Base-by-base conservation (phyloP, 2,797 vertebrate species). In the Lithobates sylvaticus region DNA sequence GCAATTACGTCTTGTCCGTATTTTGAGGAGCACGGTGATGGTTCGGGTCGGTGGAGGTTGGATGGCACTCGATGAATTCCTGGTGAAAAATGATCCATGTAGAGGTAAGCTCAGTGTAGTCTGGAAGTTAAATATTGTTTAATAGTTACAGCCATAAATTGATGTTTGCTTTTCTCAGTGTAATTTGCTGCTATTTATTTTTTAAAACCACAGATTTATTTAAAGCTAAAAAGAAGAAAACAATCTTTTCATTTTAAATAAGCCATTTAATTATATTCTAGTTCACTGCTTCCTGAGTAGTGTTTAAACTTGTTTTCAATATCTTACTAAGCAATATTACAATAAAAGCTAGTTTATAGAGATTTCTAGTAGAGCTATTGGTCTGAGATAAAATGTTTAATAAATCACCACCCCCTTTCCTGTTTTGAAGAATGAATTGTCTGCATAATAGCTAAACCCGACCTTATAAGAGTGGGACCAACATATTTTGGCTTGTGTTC, bases 51-150 rank as follows among this genome's bases (percentile, higher is more conserved):
- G 98, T 84, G 98, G 98, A 77, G 98, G 98, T 89, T 99, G 98
- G 98, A 99, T 99, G 98, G 98, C 98, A 1, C 96, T 99, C 7
- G 98, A 99, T 88, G 98, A 99, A 92, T 99, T 99, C 93, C 93
- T 99, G 85, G 98, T 99, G 91, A 99, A 99, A 95, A 99, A 99
- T 0, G 98, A 99, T 92, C 98, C 98, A 13, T 99, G 98, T 92
- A 94, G 98, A 95, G 98, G 98, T 99, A 95, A 90, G 92, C 91
- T 23, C 1, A 67, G 36, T 61, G 16, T 8, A n/a, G 10, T 76
- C 23, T n/a, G 29, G 34, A 80, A 80, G 23, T 27, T 8, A 27
- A n/a, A 29, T 27, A 21, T 47, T 44, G 77, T 44, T 79, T 44
- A 32, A 26, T 7, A 61, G 42, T 47, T 34, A 44, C 47, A 26